phyloP scores from a whole-genome alignment of 2,888 invertebrate species.

The Pandemis cinnamomeana region DNA sequence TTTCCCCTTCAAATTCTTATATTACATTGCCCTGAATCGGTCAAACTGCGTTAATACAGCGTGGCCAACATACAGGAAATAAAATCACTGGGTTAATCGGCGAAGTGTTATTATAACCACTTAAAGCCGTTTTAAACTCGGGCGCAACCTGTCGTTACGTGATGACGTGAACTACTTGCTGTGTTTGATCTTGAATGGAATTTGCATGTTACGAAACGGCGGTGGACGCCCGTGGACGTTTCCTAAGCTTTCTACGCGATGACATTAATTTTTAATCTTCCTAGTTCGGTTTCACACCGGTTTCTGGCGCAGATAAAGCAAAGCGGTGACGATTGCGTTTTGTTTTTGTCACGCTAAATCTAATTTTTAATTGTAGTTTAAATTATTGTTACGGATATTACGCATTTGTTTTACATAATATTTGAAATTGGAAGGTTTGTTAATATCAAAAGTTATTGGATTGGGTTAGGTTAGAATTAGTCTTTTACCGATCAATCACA shows the following conservation, averaged over 20 bases:
- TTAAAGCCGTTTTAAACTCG: neutral
- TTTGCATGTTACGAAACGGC: conserved; percentile 49
- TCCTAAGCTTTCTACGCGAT: conserved; percentile 52
- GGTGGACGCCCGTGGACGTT: conserved; percentile 38
- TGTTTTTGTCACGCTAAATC: neutral
- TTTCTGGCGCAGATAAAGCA: conserved; percentile 20
- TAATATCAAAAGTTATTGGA: no score
- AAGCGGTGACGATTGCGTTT: conserved; percentile 11
- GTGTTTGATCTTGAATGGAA: conserved; percentile 46
- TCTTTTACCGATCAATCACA: no score
- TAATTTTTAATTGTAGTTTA: neutral
- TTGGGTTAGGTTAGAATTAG: no score
- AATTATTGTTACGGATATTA: no score
- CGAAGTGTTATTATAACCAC: conserved; percentile 9
- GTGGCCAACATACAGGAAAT: conserved; percentile 29
- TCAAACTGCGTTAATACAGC: conserved; percentile 7
- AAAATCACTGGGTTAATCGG: conserved; percentile 37
- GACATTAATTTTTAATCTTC: conserved; percentile 40
- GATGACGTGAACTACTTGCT: conserved; percentile 45
- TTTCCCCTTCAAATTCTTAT: neutral
- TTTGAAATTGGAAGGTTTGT: no score
- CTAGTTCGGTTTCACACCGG: conserved; percentile 14
- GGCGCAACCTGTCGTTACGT: conserved; percentile 44
- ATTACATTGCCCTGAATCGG: neutral
- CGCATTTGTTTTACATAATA: no score